Percentiles rank a stretch among this genome's conserved stretches.
These are phyloP conservation scores for Callyntrura guangdongensis DNA, from an alignment of 2,888 invertebrate species.

Conservation along the genomic window DNA sequence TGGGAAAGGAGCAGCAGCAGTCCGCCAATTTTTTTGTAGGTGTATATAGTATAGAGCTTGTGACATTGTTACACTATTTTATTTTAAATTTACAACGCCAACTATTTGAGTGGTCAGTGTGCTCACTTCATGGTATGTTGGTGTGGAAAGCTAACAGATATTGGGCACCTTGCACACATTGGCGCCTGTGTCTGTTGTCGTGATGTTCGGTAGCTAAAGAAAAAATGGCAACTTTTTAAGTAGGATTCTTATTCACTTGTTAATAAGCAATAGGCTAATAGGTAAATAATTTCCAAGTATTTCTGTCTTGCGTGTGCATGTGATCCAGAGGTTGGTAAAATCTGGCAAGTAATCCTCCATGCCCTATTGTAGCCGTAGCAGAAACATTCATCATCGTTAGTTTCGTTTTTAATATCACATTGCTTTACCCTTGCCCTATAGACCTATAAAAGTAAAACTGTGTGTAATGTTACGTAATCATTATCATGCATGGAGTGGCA, in stretches of 20 bases:
- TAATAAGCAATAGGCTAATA: neutral
- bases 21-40: neutral
- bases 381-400: neutral
- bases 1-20: neutral
- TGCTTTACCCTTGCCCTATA: conserved; percentile 63
- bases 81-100: neutral
- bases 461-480: neutral
- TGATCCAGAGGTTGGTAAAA: neutral
- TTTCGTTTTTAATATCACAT: neutral
- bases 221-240: neutral
- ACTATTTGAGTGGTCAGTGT: neutral
- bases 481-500: neutral
- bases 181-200: too few relatives aligned
- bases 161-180: too few relatives aligned
- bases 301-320: neutral
- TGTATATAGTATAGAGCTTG: neutral
- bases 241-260: too few relatives aligned
- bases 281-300: conserved; percentile 3
- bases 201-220: neutral
- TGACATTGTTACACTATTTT: neutral
- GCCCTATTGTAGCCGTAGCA: neutral
- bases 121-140: neutral
- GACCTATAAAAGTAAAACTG: conserved; percentile 35
- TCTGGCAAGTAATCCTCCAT: neutral
- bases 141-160: neutral